Conservation (phyloP, 2,888 invertebrate species). For the Hirtodrosophila duncani region DNA sequence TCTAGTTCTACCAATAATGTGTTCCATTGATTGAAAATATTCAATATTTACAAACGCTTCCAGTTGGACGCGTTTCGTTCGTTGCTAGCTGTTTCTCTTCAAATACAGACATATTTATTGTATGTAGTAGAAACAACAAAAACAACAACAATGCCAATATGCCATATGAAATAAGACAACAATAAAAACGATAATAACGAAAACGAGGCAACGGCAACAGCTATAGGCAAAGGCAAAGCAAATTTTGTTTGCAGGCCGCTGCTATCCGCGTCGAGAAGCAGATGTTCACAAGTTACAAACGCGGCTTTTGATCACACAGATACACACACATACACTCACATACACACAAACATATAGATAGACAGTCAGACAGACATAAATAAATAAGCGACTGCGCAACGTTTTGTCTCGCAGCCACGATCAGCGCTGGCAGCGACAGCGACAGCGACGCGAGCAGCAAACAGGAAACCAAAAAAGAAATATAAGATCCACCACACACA, state of each 20-base stretch:
- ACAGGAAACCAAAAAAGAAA: conserved; percentile 63
- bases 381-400: conserved; percentile 64
- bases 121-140: conserved; percentile 11
- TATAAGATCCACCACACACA: conserved; percentile 3
- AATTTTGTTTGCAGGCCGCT: conserved; percentile 55
- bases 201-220: conserved; percentile 51
- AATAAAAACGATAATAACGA: conserved; percentile 70
- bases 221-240: conserved; percentile 47
- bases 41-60: conserved; percentile 37
- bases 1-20: conserved; percentile 6
- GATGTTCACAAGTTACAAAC: conserved; percentile 76
- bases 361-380: conserved; percentile 61
- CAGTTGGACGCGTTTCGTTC: conserved; percentile 49
- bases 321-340: conserved; percentile 11
- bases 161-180: conserved; percentile 63
- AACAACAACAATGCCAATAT: conserved; percentile 41
- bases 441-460: conserved; percentile 43
- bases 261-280: conserved; percentile 68
- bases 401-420: conserved; percentile 54
- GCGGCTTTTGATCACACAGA: conserved; percentile 37
- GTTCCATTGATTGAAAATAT: conserved; percentile 5
- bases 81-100: too few species aligned
- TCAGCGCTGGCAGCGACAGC: conserved; percentile 55
- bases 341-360: conserved; percentile 4
- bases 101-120: conserved; percentile 17